Base-by-base conservation (phyloP, 2,888 invertebrate genomes). In the Habrosyne pyritoides region DNA sequence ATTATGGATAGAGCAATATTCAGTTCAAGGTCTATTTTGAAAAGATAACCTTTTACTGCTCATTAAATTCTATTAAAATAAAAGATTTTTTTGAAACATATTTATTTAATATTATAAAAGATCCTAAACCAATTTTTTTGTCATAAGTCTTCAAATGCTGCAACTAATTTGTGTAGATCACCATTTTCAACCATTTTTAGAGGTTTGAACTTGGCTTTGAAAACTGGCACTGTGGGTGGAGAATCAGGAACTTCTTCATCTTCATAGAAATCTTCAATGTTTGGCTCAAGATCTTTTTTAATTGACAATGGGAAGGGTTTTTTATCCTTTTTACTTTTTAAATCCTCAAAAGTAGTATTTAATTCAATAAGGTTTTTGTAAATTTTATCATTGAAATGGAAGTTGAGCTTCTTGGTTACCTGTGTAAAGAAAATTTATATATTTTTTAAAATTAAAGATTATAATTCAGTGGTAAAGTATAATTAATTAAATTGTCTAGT, bases 281-380 rank as follows among this genome's bases (percentile, higher is more conserved):
- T 86, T 7, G 93, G 93, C 65, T 93, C 93, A 0, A 89, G 59
- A 60, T 93, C 93, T 61, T 75, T 84, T 69, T 87, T 90, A 1
- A 60, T 14, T n/a, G 71, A 61, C n/a, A 54, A 59, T 0, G 63
- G 63, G 8, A 71, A 33, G 0, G 76, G 56, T 60, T 70, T 76
- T 61, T 69, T 84, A 2, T 79, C 82, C 51, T 76, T 84, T 57
- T 69, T 86, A 28, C 59, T 77, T 71, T 81, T 86, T 2, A 71
- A 57, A 55, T 75, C 75, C 56, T 79, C 79, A 26, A 81, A 60
- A 56, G 67, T 83, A n/a, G 84, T 76, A 79, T 93, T 93, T 28
- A 93, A 64, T 73, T 91, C 91, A 10, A 93, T 84, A 1, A 93
- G 75, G 58, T 93, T 89, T 63, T 83, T 87, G 60, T 89, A 93